Conservation (phyloP, 2,113 vertebrate species). For the Cynocephalus volans region DNA sequence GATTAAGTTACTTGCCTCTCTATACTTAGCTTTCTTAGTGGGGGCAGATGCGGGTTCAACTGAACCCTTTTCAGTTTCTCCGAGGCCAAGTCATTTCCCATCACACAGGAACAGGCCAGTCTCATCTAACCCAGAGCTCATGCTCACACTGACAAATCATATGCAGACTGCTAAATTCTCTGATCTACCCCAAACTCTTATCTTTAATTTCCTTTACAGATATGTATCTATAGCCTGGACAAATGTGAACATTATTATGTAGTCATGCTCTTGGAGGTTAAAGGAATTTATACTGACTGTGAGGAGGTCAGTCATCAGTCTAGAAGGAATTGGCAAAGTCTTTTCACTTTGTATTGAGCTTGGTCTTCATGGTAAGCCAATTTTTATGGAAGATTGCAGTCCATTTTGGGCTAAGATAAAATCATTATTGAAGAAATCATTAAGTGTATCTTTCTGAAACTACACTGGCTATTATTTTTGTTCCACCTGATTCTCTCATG, state of each 20-base stretch:
- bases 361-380: constrained; percentile 37
- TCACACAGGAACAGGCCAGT: not conserved
- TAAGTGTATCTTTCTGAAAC: constrained; percentile 50
- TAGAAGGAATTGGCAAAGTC: not conserved
- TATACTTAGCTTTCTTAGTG: not conserved
- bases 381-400: not conserved
- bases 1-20: not conserved
- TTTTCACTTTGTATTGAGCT: constrained; percentile 14
- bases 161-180: not conserved
- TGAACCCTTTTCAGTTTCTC: constrained; percentile 13
- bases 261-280: not conserved
- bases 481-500: not conserved
- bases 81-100: not conserved
- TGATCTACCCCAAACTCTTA: not conserved
- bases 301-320: not conserved
- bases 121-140: not conserved
- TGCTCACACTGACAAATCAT: not conserved
- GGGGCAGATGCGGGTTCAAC: not conserved
- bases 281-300: not conserved
- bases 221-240: not conserved
- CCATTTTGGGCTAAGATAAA: constrained; percentile 43
- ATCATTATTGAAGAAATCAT: constrained; percentile 31
- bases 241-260: not conserved
- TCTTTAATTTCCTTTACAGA: not conserved
- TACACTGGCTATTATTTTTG: not conserved